Conservation (phyloP, 1,140 invertebrate genomes). For the Apis mellifera region Amel_HAv3.1 CM009934.2:4623501-4624000, state of each 20-base stretch:
- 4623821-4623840: slow-evolving; percentile 6
- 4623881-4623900: background rate
- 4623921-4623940: background rate
- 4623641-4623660: background rate
- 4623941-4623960: background rate
- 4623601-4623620: background rate
- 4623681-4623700: slow-evolving; percentile 52
- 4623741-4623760: slow-evolving; percentile 6
- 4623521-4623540: background rate
- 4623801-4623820: slow-evolving; percentile 22
- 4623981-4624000: background rate
- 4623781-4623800: slow-evolving; percentile 29
- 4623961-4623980: no score
- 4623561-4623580: background rate
- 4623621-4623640: no score
- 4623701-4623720: slow-evolving; percentile 26
- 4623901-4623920: background rate
- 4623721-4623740: slow-evolving; percentile 16
- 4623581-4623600: background rate
- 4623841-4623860: slow-evolving; percentile 38
- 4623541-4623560: background rate
- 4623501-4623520: slow-evolving; percentile 67
- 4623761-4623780: slow-evolving; percentile 13
- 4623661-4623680: background rate
- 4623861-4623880: background rate